Evolutionary conservation across 2,888 invertebrate species (phyloP).

Genomic region (Machimus rusticus): DNA sequence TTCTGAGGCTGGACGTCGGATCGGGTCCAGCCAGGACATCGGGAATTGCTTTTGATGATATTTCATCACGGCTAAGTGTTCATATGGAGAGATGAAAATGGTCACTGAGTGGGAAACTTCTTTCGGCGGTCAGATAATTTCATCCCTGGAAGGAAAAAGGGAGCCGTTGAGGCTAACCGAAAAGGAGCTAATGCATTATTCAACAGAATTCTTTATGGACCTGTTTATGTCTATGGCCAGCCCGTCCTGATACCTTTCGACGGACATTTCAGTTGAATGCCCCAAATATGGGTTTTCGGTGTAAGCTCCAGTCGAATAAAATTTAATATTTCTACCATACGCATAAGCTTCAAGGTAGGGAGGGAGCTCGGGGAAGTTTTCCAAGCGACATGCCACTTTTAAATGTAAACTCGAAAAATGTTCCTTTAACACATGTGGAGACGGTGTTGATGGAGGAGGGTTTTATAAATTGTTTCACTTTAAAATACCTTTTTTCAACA

Average conservation of each 20-base stretch:
- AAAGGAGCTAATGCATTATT: slow-evolving; percentile 45
- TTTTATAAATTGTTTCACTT: background rate
- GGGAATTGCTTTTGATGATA: slow-evolving; percentile 45
- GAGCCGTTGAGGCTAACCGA: slow-evolving; percentile 18
- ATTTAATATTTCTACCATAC: background rate
- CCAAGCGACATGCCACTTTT: background rate
- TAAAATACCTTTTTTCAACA: background rate
- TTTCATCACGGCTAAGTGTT: slow-evolving; percentile 44
- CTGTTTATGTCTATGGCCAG: slow-evolving; percentile 37
- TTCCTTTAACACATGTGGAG: background rate
- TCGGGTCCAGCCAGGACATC: background rate
- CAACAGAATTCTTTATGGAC: slow-evolving; percentile 41
- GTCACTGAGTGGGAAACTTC: slow-evolving; percentile 33
- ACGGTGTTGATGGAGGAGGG: background rate
- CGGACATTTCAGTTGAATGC: slow-evolving; percentile 5
- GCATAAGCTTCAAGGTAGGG: background rate
- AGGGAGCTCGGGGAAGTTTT: background rate
- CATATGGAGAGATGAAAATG: slow-evolving; percentile 33
- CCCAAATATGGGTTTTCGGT: slow-evolving; percentile 11
- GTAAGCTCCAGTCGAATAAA: background rate
- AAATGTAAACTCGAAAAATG: background rate
- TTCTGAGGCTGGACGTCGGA: slow-evolving; percentile 6
- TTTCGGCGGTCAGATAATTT: slow-evolving; percentile 32
- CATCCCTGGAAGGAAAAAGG: slow-evolving; percentile 18
- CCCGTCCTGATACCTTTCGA: background rate